Evolutionary conservation across 2,888 invertebrate genomes (phyloP), one percentile per base, ranked within the genome.

Genomic region (Ernsta delagoae): DNA sequence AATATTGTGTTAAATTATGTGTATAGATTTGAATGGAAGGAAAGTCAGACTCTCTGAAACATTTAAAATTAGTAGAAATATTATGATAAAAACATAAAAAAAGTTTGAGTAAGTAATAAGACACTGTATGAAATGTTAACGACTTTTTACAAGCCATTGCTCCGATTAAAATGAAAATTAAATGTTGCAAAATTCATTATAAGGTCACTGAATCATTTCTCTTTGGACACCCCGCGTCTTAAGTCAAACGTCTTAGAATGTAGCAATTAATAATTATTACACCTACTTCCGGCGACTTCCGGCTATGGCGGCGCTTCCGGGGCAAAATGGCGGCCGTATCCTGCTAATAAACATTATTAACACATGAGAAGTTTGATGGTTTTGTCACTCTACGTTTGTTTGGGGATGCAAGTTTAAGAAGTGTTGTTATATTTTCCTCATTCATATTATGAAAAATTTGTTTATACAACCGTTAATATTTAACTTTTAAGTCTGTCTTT

Each of bases 251-350:
- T 86, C 90, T 89, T 83, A 84, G 56, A 45, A 56, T 31, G 16
- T 56, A 31, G 88, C 90, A 89, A 91, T 92, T 91, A 91, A 92
- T 91, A 92, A 92, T 92, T 89, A 92, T 92, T 89, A 85, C 90
- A 86, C 86, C 83, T 84, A 88, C 85, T 89, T 92, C 90, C 90
- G 90, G 87, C 78, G 77, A 79, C 80, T 83, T 89, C 86, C 86
- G 81, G 86, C 73, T 65, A 82, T 81, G 83, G 83, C 75, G 79
- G 79, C 77, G 80, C 80, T 82, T 89, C 89, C 89, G 83, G 81
- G 77, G 79, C 72, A 78, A 79, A 82, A 82, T 81, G 73, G 78
- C 74, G 74, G 75, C 60, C 74, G 81, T 81, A 82, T 82, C 79
- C 84, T 82, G 82, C 76, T 83, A 79, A 81, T 83, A 83, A 85